A percentile compares a stretch with the other conserved stretches of the same genome.
Evolutionary conservation across 2,888 invertebrate genomes (phyloP).

Genomic region (Drosophila formosana): DNA sequence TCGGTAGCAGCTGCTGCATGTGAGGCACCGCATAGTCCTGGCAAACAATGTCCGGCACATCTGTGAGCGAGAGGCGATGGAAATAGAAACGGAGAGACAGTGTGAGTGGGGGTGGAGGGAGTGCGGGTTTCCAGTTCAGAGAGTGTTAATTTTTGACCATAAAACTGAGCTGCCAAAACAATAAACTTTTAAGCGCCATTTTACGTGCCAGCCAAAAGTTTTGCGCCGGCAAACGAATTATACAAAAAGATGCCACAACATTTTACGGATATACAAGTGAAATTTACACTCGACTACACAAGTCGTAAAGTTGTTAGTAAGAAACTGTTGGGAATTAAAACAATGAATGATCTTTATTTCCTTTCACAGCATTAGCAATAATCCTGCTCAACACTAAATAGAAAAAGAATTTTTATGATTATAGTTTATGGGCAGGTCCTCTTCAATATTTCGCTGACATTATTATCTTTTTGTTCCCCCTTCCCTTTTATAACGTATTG

Average conservation of each 20-base stretch:
- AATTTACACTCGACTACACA: constrained; percentile 61
- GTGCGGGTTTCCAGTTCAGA: constrained; percentile 37
- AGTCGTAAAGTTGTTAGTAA: constrained; percentile 38
- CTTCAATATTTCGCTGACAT: no score
- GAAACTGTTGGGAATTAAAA: constrained; percentile 19
- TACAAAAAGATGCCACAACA: constrained; percentile 58
- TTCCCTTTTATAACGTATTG: no score
- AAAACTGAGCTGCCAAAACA: constrained; percentile 57
- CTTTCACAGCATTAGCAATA: not conserved
- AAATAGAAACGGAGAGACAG: constrained; percentile 16
- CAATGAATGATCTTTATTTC: not conserved
- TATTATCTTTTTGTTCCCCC: no score
- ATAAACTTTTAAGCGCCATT: constrained; percentile 62
- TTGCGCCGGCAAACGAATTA: constrained; percentile 46
- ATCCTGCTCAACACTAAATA: not conserved
- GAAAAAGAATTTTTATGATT: not conserved
- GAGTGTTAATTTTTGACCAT: constrained; percentile 64
- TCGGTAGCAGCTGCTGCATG: constrained; percentile 85
- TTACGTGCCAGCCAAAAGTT: constrained; percentile 61
- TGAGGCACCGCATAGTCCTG: constrained; percentile 89
- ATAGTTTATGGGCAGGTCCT: not conserved
- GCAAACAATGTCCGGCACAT: constrained; percentile 87
- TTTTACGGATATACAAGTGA: constrained; percentile 37
- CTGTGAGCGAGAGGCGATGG: constrained; percentile 80
- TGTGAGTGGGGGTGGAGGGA: constrained; percentile 6